Evolutionary conservation across 2,113 vertebrate genomes (phyloP), one percentile per base, ranked within the genome.

Genomic region (Callopanchax toddi): DNA sequence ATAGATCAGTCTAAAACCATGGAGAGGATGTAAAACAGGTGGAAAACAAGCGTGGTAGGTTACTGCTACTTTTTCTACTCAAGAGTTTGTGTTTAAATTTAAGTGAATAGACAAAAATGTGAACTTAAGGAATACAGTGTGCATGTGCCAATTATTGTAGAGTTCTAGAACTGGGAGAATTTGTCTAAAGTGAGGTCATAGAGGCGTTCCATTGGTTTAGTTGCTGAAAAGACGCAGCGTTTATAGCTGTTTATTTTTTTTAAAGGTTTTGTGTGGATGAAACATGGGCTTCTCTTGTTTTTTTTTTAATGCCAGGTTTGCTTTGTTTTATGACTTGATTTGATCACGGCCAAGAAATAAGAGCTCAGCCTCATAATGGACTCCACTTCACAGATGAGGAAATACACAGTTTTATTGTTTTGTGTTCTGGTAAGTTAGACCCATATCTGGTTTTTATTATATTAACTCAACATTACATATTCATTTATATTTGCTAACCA

Each of bases 121-220:
- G 9, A 36, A 34, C 15, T 2, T 21, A 0, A 45, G 18, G 11
- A 60, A 13, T 22, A 6, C 22, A 0, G 4, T 21, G 15, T 6
- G n/a, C 17, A 15, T 16, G n/a, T n/a, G n/a, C n/a, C n/a, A n/a
- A n/a, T n/a, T n/a, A n/a, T n/a, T n/a, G n/a, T n/a, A n/a, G n/a
- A n/a, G n/a, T n/a, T n/a, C n/a, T n/a, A n/a, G n/a, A n/a, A n/a
- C n/a, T n/a, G n/a, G n/a, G n/a, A n/a, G n/a, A n/a, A n/a, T n/a
- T n/a, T n/a, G n/a, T n/a, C n/a, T n/a, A n/a, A n/a, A n/a, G n/a
- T 67, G 71, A 74, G 71, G 74, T 86, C 83, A 79, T 71, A 72
- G 69, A 69, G 81, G 81, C 57, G 74, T 78, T 68, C 43, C 86
- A 83, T 37, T 80, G 76, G 74, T 83, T 32, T 74, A 81, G 73